Evolutionary conservation across 2,113 vertebrate species (phyloP).

Genomic region (Poeciliopsis prolifica): DNA sequence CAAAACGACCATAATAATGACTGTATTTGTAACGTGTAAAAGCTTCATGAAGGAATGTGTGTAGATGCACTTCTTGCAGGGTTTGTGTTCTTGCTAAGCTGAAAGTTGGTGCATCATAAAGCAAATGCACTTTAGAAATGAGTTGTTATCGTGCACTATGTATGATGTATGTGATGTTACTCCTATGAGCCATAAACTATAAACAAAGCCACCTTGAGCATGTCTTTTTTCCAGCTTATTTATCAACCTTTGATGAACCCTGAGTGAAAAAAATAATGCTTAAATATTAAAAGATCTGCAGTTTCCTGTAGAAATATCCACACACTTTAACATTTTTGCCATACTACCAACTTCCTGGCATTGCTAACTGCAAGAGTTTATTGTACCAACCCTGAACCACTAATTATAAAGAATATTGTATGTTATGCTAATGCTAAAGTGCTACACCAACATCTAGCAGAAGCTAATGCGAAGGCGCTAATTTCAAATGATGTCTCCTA

Average conservation of each 20-base stretch:
- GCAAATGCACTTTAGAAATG: slow-evolving; percentile 65
- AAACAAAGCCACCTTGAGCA: slow-evolving; percentile 20
- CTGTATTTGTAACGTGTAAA: slow-evolving; percentile 31
- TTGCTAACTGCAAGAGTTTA: too few relatives aligned
- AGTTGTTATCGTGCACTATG: slow-evolving; percentile 12
- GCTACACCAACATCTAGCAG: too few relatives aligned
- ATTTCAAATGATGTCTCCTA: too few relatives aligned
- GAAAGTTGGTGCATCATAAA: slow-evolving; percentile 21
- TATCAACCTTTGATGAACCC: background rate
- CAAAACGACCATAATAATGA: slow-evolving; percentile 34
- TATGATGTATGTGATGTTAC: slow-evolving; percentile 27
- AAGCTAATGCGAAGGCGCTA: too few relatives aligned
- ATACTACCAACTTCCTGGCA: too few relatives aligned
- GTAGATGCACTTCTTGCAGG: slow-evolving; percentile 1
- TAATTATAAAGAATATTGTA: too few relatives aligned
- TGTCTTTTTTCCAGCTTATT: background rate
- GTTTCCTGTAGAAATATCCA: too few relatives aligned
- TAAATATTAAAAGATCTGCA: too few relatives aligned
- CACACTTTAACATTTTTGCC: too few relatives aligned
- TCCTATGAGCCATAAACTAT: slow-evolving; percentile 57
- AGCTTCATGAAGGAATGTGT: slow-evolving; percentile 4
- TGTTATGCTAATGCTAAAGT: too few relatives aligned
- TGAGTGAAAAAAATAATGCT: too few relatives aligned
- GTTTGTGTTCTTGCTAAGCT: slow-evolving; percentile 24
- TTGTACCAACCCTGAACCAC: too few relatives aligned